Percentiles rank a stretch among this genome's conserved stretches.
phyloP scores from a whole-genome alignment of 2,888 invertebrate genomes.

The Athrips mouffetella region DNA sequence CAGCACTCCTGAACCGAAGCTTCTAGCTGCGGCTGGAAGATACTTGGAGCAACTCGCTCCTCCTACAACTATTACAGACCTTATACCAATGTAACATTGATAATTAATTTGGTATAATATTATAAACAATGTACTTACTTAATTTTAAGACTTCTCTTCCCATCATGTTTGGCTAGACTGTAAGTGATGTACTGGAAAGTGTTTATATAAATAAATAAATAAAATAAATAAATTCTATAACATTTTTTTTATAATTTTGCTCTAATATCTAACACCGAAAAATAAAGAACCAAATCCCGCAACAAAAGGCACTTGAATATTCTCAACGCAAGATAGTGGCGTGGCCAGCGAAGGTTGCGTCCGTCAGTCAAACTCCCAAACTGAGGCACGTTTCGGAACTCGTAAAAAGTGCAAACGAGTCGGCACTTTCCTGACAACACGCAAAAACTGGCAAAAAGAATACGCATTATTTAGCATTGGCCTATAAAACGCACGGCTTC shows the following conservation, averaged over 20 bases:
- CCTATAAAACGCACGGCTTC: slow-evolving; percentile 48
- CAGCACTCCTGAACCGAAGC: no score
- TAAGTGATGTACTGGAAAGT: no score
- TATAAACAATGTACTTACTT: no score
- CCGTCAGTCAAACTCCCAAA: slow-evolving; percentile 28
- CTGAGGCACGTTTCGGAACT: slow-evolving; percentile 54
- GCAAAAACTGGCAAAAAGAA: slow-evolving; percentile 47
- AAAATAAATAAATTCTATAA: no score
- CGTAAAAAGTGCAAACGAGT: slow-evolving; percentile 56
- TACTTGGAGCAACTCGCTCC: no score
- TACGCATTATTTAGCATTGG: slow-evolving; percentile 61
- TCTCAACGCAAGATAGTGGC: neutral
- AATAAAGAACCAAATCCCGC: neutral
- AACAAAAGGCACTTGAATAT: neutral
- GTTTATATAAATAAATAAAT: no score
- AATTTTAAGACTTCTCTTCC: neutral
- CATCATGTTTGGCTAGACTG: no score
- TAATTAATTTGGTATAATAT: no score
- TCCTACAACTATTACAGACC: no score
- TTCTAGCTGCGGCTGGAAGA: no score
- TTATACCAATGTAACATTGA: no score
- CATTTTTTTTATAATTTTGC: neutral
- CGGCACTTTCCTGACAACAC: slow-evolving; percentile 49
- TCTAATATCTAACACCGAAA: neutral
- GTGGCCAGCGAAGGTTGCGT: neutral